These are phyloP conservation scores for Psittacula derbiana DNA, from an alignment of 2,797 vertebrate species.

Conservation along the genomic window DNA sequence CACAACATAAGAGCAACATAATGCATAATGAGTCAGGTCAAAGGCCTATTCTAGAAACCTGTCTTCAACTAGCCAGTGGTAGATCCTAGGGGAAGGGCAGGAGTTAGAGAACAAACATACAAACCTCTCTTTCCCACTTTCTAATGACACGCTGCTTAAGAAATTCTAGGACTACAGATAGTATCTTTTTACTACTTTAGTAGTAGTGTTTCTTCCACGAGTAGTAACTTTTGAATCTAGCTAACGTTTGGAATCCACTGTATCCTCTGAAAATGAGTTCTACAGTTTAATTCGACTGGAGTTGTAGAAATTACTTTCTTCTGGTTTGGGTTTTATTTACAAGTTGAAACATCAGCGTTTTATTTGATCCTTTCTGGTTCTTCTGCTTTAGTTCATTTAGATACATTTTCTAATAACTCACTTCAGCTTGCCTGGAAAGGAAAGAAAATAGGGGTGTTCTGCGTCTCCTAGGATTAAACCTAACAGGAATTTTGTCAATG, in stretches of 20 bases:
- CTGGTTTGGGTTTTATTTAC: background rate
- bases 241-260: background rate
- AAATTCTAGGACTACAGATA: background rate
- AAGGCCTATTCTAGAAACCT: background rate
- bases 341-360: background rate
- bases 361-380: background rate
- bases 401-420: background rate
- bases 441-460: background rate
- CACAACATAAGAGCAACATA: background rate
- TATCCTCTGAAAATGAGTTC: background rate
- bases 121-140: background rate
- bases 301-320: background rate
- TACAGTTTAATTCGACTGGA: background rate
- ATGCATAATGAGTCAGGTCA: background rate
- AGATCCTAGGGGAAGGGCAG: background rate
- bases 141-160: background rate
- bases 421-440: background rate
- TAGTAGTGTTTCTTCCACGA: background rate
- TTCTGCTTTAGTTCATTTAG: background rate
- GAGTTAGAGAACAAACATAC: background rate
- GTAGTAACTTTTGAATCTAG: background rate
- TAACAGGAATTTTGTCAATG: slow-evolving; percentile 15
- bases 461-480: background rate
- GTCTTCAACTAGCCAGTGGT: background rate
- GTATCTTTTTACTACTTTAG: background rate